Percentiles rank a stretch among this genome's conserved stretches.
Evolutionary conservation across 2,113 vertebrate species (phyloP).

Genomic region (Pygoscelis antarcticus): DNA sequence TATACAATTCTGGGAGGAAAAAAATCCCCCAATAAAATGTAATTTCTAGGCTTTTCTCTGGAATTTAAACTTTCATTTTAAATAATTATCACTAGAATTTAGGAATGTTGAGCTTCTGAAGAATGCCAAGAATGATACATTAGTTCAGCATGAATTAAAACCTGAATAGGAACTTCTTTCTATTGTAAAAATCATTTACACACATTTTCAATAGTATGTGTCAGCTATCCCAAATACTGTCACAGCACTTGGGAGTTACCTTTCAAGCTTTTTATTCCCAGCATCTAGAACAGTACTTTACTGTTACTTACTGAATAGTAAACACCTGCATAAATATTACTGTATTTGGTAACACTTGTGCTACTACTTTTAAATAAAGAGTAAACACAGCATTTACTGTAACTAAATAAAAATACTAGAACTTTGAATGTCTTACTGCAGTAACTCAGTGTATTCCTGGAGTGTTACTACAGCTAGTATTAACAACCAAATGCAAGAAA

Average conservation of each 20-base stretch:
- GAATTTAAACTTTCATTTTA: not conserved
- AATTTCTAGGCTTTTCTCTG: not conserved
- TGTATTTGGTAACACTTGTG: not conserved
- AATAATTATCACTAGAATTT: not conserved
- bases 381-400: not conserved
- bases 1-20: not conserved
- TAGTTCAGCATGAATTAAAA: not conserved
- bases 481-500: not conserved
- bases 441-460: not conserved
- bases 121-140: not conserved
- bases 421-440: not conserved
- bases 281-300: not conserved
- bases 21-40: not conserved
- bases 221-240: not conserved
- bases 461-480: not conserved
- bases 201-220: not conserved
- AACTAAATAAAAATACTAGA: not conserved
- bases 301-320: not conserved
- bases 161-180: not conserved
- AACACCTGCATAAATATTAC: not conserved
- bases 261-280: not conserved
- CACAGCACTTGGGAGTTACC: not conserved
- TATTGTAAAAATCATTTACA: not conserved
- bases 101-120: not conserved
- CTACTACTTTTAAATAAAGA: not conserved